Evolutionary conservation across 2,797 vertebrate genomes (phyloP), one percentile per base, ranked within the genome.

Genomic region (Chrysocyon brachyurus): DNA sequence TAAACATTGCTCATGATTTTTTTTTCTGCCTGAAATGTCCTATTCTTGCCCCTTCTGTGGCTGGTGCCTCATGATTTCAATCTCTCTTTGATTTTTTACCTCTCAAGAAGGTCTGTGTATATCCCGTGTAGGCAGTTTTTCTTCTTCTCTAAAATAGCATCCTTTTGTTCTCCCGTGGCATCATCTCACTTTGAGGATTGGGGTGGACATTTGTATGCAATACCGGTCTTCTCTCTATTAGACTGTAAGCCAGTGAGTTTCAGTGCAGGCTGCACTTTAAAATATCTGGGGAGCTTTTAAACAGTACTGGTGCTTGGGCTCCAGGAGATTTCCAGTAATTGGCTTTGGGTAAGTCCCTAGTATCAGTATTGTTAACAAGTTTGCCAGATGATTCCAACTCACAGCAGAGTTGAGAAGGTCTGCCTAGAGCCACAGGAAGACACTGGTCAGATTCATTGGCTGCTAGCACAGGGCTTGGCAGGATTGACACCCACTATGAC

Each of bases 181-280:
- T 28, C 40, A 33, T 66, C 33, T 64, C 46, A 14, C n/a, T 70
- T 22, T 92, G 52, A 52, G 21, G n/a, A 8, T 40, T 11, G 2
- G 2, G 2, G 6, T 36, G 28, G 46, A 46, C 3, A 70, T 7
- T 4, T 8, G 1, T 12, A 10, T 1, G 1, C 3, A 5, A 12
- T 14, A 9, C 17, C 6, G 22, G 36, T 72, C 49, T 73, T 49
- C 73, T 79, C 28, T 14, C 26, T 6, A 12, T 61, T 33, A 40
- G 4, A 61, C 24, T 9, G 1, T 31, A 73, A 73, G 10, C 10
- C 28, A 54, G 17, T 90, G 24, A 75, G 28, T 85, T 97, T 57
- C 31, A 82, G 4, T 56, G 2, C 59, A 85, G 56, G 5, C 17
- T 90, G 36, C 9, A 0, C 3, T 52, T 90, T 33, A 40, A 28